A percentile compares a stretch with the other conserved stretches of the same genome.
phyloP scores from a whole-genome alignment of 2,888 invertebrate genomes.

The Caenorhabditis sp. region DNA sequence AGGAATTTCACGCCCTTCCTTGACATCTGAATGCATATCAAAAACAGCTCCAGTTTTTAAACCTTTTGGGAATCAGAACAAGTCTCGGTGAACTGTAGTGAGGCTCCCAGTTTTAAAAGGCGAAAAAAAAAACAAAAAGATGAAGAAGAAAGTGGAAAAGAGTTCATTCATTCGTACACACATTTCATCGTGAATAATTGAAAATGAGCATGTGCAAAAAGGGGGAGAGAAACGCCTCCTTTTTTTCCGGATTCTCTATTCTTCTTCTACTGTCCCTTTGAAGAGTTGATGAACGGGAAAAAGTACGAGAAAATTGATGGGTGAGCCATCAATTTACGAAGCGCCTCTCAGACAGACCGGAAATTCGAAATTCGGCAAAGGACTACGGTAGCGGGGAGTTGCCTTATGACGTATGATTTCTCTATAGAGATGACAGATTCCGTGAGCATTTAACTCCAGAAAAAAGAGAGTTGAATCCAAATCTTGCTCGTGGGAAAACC shows the following conservation, averaged over 20 bases:
- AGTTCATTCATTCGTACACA: slow-evolving; percentile 32
- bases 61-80: no score
- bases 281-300: slow-evolving; percentile 1
- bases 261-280: neutral
- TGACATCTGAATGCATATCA: neutral
- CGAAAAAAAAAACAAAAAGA: slow-evolving; percentile 7
- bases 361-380: no score
- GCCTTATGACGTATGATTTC: no score
- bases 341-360: no score
- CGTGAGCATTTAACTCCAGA: neutral
- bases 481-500: slow-evolving; percentile 9
- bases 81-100: neutral
- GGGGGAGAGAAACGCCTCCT: neutral
- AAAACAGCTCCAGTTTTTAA: no score
- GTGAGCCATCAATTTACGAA: neutral
- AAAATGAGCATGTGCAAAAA: slow-evolving; percentile 25
- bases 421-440: neutral
- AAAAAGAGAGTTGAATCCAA: slow-evolving; percentile 7
- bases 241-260: slow-evolving; percentile 11
- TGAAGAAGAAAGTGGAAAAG: neutral
- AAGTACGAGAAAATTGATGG: neutral
- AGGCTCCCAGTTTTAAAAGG: neutral
- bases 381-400: no score
- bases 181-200: slow-evolving; percentile 26
- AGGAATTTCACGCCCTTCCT: neutral